These are phyloP conservation scores for Anhinga rufa DNA, from an alignment of 2,113 vertebrate genomes.

Conservation along the genomic window DNA sequence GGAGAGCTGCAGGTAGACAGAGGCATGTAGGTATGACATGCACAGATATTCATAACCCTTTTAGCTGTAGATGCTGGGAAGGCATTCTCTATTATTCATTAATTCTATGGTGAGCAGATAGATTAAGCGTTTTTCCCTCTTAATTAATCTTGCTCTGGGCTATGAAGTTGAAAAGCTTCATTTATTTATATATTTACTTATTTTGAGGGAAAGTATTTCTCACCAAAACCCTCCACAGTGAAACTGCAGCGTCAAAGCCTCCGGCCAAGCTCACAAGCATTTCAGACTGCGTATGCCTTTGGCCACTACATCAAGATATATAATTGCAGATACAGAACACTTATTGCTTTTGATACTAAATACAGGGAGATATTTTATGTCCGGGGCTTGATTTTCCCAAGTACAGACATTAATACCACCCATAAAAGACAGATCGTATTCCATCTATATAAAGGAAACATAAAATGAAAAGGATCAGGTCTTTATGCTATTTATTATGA, in stretches of 20 bases:
- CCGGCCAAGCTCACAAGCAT: neutral
- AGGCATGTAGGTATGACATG: fast-evolving
- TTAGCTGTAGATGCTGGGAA: neutral
- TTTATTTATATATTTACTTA: constrained; percentile 38
- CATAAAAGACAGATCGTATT: neutral
- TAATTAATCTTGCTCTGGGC: constrained; percentile 30
- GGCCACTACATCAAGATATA: neutral
- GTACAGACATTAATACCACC: neutral
- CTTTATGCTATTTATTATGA: neutral
- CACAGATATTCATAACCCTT: neutral
- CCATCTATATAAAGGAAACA: neutral
- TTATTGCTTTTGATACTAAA: neutral
- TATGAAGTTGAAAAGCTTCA: neutral
- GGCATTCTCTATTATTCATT: neutral
- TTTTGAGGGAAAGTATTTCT: neutral
- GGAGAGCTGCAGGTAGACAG: neutral
- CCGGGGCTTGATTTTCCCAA: neutral
- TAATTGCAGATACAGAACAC: neutral
- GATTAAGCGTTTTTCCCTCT: constrained; percentile 12
- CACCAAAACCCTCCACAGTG: neutral
- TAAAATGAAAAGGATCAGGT: neutral
- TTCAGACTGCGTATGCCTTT: neutral
- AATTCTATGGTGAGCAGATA: constrained; percentile 1
- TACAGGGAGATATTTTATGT: neutral
- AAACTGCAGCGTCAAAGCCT: neutral